Conservation (phyloP, 2,888 invertebrate genomes). For the Platerodrilus igneus region DNA sequence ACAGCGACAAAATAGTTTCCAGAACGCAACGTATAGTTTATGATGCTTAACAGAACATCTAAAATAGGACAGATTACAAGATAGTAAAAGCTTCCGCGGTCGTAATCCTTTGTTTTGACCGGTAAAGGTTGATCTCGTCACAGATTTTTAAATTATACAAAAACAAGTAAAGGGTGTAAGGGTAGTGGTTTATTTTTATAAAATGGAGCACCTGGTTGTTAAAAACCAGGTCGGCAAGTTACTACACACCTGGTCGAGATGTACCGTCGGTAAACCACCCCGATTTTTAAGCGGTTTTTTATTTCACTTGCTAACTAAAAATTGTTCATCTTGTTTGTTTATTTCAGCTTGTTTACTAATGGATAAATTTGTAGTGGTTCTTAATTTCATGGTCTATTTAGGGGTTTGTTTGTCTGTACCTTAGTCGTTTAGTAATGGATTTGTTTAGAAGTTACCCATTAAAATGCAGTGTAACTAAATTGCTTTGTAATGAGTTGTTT, state of each 20-base stretch:
- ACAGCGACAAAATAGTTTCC: too few species aligned
- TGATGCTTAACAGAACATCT: too few species aligned
- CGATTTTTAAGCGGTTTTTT: constrained; percentile 31
- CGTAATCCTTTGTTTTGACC: constrained; percentile 38
- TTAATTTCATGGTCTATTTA: too few species aligned
- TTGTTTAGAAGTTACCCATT: too few species aligned
- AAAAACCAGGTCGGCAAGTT: constrained; percentile 45
- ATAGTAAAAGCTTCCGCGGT: too few species aligned
- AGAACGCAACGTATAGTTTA: too few species aligned
- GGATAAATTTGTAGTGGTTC: too few species aligned
- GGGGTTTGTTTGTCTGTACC: too few species aligned
- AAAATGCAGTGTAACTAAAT: too few species aligned
- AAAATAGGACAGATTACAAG: too few species aligned
- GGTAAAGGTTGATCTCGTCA: constrained; percentile 33
- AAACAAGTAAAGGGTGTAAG: constrained; percentile 34
- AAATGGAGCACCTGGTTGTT: constrained; percentile 43
- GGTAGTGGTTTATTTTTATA: constrained; percentile 42
- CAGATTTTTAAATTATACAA: constrained; percentile 37
- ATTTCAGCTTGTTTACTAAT: constrained; percentile 27
- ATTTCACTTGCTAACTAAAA: constrained; percentile 24
- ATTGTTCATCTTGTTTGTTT: constrained; percentile 25
- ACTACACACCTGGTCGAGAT: constrained; percentile 41
- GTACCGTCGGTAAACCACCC: constrained; percentile 24
- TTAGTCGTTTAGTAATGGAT: too few species aligned
- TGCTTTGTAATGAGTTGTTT: too few species aligned